A percentile compares a stretch with the other conserved stretches of the same genome.
Conservation (phyloP, 2,797 vertebrate genomes). For the Dendrocincla tyrannina region DNA sequence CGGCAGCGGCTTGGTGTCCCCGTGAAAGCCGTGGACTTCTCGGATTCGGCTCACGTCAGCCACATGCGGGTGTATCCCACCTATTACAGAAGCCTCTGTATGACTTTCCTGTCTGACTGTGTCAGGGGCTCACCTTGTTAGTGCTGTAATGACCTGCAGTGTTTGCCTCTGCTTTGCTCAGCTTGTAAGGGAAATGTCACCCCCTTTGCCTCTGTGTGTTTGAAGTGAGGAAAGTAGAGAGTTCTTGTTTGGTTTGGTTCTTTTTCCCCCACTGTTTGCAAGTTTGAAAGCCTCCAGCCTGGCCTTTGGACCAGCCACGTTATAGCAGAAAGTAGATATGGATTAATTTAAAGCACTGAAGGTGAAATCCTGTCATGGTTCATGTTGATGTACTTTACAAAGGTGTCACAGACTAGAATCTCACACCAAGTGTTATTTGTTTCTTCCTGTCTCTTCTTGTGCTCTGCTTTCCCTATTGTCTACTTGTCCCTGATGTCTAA, state of each 20-base stretch:
- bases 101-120: conserved; percentile 82
- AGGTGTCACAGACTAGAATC: background rate
- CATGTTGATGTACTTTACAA: background rate
- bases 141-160: background rate
- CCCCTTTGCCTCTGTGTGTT: background rate
- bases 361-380: background rate
- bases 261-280: fast-evolving
- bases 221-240: background rate
- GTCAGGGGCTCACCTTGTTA: background rate
- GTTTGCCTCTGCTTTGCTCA: background rate
- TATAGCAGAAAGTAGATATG: background rate
- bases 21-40: conserved; percentile 86
- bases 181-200: background rate
- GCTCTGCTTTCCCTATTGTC: background rate
- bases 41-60: conserved; percentile 85
- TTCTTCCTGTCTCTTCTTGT: background rate
- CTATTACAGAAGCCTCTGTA: conserved; percentile 84
- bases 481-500: background rate
- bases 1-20: conserved; percentile 77
- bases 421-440: background rate
- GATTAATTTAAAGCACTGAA: background rate
- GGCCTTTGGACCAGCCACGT: background rate
- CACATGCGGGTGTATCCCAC: conserved; percentile 86
- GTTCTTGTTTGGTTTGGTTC: background rate
- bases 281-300: background rate